Evolutionary conservation across 2,797 vertebrate genomes (phyloP).

Genomic region (Yasuhikotakia modesta): DNA sequence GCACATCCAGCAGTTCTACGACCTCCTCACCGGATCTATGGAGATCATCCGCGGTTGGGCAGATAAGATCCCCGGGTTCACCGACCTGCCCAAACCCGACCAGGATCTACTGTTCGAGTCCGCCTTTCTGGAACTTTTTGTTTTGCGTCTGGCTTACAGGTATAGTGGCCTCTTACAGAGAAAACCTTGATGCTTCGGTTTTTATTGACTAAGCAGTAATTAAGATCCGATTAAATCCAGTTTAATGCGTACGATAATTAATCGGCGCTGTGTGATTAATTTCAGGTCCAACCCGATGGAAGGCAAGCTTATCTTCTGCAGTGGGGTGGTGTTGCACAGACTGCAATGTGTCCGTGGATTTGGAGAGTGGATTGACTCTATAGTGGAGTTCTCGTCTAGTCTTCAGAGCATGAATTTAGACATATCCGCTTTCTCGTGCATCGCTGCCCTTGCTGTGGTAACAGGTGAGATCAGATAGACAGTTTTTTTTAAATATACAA

Average conservation of each 20-base stretch:
- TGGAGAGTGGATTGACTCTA: slow-evolving; percentile 98
- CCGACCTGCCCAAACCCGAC: slow-evolving; percentile 91
- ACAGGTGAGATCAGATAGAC: slow-evolving; percentile 82
- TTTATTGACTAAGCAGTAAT: slow-evolving; percentile 88
- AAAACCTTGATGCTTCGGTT: slow-evolving; percentile 77
- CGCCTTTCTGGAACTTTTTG: slow-evolving; percentile 96
- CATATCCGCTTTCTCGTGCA: slow-evolving; percentile 97
- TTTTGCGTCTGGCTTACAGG: slow-evolving; percentile 96
- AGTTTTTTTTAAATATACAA: background rate
- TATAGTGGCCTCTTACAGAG: slow-evolving; percentile 59
- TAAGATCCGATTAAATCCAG: slow-evolving; percentile 85
- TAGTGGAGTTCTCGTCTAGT: slow-evolving; percentile 98
- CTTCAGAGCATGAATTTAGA: slow-evolving; percentile 98
- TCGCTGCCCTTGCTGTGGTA: slow-evolving; percentile 97
- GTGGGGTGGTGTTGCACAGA: slow-evolving; percentile 95
- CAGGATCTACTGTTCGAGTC: slow-evolving; percentile 98
- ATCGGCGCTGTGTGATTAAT: slow-evolving; percentile 78
- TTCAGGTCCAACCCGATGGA: slow-evolving; percentile 97
- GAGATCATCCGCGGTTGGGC: slow-evolving; percentile 99
- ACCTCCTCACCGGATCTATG: slow-evolving; percentile 98
- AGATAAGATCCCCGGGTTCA: slow-evolving; percentile 94
- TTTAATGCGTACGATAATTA: slow-evolving; percentile 88
- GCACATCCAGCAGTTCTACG: slow-evolving; percentile 99
- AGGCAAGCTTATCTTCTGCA: slow-evolving; percentile 99
- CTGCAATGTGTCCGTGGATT: slow-evolving; percentile 98